phyloP scores from a whole-genome alignment of 2,888 invertebrate species.

The Drosophila prolongata region DNA sequence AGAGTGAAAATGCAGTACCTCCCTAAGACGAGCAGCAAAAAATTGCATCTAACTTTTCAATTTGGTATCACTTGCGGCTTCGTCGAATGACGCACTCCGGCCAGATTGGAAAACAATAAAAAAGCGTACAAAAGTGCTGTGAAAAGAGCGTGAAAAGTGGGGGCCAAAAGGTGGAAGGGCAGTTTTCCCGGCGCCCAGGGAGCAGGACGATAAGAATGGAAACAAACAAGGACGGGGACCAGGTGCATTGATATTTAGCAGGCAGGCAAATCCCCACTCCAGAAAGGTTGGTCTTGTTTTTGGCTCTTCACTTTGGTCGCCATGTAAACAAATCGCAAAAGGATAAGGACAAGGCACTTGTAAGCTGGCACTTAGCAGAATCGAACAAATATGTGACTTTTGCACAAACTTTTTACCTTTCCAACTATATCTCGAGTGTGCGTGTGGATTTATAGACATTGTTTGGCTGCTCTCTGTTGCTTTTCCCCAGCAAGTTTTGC shows the following conservation, averaged over 20 bases:
- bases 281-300: not conserved
- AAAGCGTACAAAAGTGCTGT: constrained; percentile 40
- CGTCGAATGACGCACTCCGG: constrained; percentile 57
- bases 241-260: constrained; percentile 56
- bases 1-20: not conserved
- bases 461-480: constrained; percentile 46
- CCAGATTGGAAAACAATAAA: constrained; percentile 72
- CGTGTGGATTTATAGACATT: constrained; percentile 64
- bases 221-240: constrained; percentile 8
- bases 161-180: constrained; percentile 12
- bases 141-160: constrained; percentile 67
- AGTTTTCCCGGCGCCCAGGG: constrained; percentile 10
- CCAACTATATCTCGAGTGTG: constrained; percentile 26
- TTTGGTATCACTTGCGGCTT: constrained; percentile 66
- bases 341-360: constrained; percentile 69
- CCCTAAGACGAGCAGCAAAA: constrained; percentile 3
- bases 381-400: constrained; percentile 75
- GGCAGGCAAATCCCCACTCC: constrained; percentile 9
- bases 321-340: constrained; percentile 73
- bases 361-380: constrained; percentile 74
- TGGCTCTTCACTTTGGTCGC: constrained; percentile 22
- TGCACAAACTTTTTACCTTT: constrained; percentile 59
- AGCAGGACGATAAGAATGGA: constrained; percentile 24
- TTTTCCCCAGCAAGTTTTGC: constrained; percentile 28
- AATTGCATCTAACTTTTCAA: constrained; percentile 63